Base-by-base conservation (phyloP, 2,888 invertebrate species). In the Tridacna gigas region DNA sequence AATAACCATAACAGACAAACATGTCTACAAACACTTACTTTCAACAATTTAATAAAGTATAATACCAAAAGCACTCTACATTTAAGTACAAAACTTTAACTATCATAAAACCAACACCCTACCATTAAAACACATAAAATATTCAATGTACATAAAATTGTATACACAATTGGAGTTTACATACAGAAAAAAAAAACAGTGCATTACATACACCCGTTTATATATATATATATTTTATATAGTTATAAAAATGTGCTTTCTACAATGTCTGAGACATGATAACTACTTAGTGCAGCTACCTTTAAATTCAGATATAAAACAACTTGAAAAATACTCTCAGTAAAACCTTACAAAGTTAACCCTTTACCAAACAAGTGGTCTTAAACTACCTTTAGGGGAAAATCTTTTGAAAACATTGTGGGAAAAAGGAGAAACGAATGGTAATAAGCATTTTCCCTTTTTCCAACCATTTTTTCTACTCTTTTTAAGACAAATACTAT, bases 201-300 rank as follows among this genome's bases (percentile, higher is more conserved):
- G 71, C 71, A 71, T 71, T 71, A 51, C 25, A 71, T 71, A 71
- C 71, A 71, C 71, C 71, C 71, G 15, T 71, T 71, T 47, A 71
- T 71, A 71, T 71, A 71, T 9, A 37, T 48, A 28, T n/a, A 37
- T 37, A 37, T 4, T 37, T 4, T 37, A 37, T 37, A 37, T 2
- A 37, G 37, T 37, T 37, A 37, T 37, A 71, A 71, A 71, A 51
- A 71, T 71, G 71, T 45, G 51, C 28, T 45, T 67, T 47, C 47
- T 47, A 71, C 28, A 48, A 51, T 71, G 71, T 71, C 71, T 71
- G 51, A 71, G 71, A 71, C 71, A 71, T 25, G 45, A 51, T 51
- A 22, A 71, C 25, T 51, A 51, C 71, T 71, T 12, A 25, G 71
- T 71, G 71, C 71, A 71, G 51, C 71, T n/a, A 56, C 18, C n/a